Conservation (phyloP, 2,113 vertebrate genomes). For the Salvelinus namaycush region DNA sequence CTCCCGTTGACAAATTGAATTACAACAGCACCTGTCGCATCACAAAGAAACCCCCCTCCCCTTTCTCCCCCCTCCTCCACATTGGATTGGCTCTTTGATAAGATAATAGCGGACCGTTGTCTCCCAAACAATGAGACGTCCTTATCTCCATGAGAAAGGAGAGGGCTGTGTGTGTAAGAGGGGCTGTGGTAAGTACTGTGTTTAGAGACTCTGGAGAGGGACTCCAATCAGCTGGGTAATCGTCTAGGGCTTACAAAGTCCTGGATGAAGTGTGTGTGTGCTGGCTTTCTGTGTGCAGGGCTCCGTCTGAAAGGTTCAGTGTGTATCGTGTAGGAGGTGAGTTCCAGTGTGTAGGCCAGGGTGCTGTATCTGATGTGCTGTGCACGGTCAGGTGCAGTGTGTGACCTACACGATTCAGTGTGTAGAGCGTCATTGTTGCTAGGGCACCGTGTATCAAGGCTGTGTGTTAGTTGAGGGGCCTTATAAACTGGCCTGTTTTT, state of each 20-base stretch:
- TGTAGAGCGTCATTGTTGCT: background rate
- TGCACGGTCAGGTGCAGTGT: background rate
- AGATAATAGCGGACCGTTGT: slow-evolving; percentile 59
- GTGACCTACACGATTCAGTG: background rate
- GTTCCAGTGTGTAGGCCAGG: slow-evolving; percentile 5
- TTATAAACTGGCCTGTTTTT: background rate
- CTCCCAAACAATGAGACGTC: slow-evolving; percentile 62
- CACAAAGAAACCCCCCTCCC: slow-evolving; percentile 57
- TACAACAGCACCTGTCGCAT: slow-evolving; percentile 73
- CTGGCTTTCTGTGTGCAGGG: background rate
- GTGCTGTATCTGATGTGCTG: background rate
- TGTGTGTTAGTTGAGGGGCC: background rate
- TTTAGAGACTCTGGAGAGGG: slow-evolving; percentile 8
- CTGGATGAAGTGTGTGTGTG: slow-evolving; percentile 18
- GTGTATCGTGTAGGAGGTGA: slow-evolving; percentile 17
- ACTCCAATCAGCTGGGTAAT: slow-evolving; percentile 9
- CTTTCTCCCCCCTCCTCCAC: slow-evolving; percentile 35
- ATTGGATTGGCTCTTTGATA: slow-evolving; percentile 64
- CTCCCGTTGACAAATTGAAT: slow-evolving; percentile 47
- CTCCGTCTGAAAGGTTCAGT: background rate
- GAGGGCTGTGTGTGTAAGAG: slow-evolving; percentile 39
- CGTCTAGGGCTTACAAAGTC: slow-evolving; percentile 9
- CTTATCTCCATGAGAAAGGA: slow-evolving; percentile 71
- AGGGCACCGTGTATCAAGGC: background rate
- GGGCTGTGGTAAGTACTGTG: slow-evolving; percentile 39